Conservation (phyloP, 2,113 vertebrate species). For the Lutjanus erythropterus region DNA sequence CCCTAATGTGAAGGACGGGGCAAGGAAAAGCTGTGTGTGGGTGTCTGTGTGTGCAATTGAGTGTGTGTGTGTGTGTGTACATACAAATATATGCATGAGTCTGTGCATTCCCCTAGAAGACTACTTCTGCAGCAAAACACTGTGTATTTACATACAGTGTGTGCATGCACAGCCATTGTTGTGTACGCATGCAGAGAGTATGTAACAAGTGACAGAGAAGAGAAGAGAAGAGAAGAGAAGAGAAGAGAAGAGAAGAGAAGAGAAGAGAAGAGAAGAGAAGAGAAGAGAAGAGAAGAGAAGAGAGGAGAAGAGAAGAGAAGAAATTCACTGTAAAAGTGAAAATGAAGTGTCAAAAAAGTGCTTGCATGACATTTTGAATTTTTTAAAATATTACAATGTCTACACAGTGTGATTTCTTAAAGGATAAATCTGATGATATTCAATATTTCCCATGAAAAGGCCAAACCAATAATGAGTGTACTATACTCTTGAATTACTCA, state of each 20-base stretch:
- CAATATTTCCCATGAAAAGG: neutral
- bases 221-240: neutral
- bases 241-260: neutral
- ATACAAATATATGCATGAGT: neutral
- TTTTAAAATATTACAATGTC: too few species aligned
- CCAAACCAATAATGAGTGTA: neutral
- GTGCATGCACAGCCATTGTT: neutral
- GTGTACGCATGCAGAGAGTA: too few species aligned
- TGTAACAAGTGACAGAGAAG: too few species aligned
- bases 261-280: too few species aligned
- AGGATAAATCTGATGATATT: neutral
- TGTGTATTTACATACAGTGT: slow-evolving; percentile 21
- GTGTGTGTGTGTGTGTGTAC: slow-evolving; percentile 6
- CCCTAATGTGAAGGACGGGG: slow-evolving; percentile 67
- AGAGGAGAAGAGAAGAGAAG: neutral
- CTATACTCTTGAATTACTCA: too few species aligned
- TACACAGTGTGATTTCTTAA: neutral
- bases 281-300: neutral
- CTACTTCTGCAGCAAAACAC: slow-evolving; percentile 12
- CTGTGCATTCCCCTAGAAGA: neutral
- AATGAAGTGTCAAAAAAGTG: too few species aligned
- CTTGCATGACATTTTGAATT: too few species aligned
- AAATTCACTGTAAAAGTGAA: too few species aligned
- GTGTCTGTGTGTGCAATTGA: neutral
- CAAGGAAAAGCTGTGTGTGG: slow-evolving; percentile 44